A percentile compares a stretch with the other conserved stretches of the same genome.
These are phyloP conservation scores for Trypoxylon attenuatum DNA, from an alignment of 2,888 invertebrate species.

Conservation along the genomic window DNA sequence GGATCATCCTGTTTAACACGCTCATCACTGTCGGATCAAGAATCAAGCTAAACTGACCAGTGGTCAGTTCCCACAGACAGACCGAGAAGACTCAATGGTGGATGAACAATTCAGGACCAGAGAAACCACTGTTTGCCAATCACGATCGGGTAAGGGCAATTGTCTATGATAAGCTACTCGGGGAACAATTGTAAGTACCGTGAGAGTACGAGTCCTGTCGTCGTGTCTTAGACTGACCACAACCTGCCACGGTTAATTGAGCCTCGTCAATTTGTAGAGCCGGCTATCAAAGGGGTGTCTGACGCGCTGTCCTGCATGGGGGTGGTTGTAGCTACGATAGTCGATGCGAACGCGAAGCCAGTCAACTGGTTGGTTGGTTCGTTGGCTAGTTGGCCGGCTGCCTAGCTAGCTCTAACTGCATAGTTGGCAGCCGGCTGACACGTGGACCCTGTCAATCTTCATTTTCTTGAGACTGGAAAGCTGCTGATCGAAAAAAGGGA, in stretches of 20 bases:
- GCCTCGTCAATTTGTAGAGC: conserved; percentile 50
- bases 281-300: conserved; percentile 42
- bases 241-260: conserved; percentile 54
- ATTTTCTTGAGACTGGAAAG: conserved; percentile 51
- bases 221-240: conserved; percentile 48
- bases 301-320: background rate
- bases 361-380: conserved; percentile 12
- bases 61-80: conserved; percentile 69
- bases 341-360: conserved; percentile 32
- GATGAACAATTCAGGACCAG: conserved; percentile 36
- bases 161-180: conserved; percentile 65
- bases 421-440: conserved; percentile 46
- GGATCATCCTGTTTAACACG: conserved; percentile 50
- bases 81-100: conserved; percentile 37
- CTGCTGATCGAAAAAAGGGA: conserved; percentile 16
- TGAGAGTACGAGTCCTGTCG: conserved; percentile 58
- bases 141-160: conserved; percentile 49
- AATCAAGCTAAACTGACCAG: conserved; percentile 58
- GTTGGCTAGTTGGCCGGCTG: no score
- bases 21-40: conserved; percentile 56
- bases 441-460: conserved; percentile 65
- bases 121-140: conserved; percentile 55
- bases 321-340: conserved; percentile 11
- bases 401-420: no score
- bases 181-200: conserved; percentile 67